phyloP scores from a whole-genome alignment of 2,113 vertebrate genomes.

The Calidris pugnax region DNA sequence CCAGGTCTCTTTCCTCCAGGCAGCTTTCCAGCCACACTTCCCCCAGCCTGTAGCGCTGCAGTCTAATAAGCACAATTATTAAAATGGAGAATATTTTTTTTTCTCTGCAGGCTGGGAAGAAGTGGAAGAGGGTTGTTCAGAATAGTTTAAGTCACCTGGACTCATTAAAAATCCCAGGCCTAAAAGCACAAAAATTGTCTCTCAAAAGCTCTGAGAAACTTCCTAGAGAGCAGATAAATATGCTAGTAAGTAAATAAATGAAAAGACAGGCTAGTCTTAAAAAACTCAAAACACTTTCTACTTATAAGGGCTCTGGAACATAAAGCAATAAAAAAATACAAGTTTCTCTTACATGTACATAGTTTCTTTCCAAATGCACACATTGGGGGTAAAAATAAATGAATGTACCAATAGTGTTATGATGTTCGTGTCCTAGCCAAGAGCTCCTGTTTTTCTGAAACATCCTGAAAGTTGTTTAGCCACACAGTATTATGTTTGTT shows the following conservation, averaged over 20 bases:
- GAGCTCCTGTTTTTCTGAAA: neutral
- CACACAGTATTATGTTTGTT: neutral
- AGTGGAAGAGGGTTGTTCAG: neutral
- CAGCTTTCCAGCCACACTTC: too few species aligned
- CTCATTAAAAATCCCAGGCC: neutral
- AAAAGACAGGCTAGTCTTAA: neutral
- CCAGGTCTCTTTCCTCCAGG: too few species aligned
- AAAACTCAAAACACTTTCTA: neutral
- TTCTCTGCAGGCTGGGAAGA: neutral
- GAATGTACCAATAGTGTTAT: accelerated
- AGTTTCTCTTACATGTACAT: neutral
- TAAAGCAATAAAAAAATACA: neutral
- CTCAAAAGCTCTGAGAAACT: neutral
- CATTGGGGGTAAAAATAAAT: neutral
- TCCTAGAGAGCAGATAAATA: neutral
- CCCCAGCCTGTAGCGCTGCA: too few species aligned
- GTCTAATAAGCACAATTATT: neutral
- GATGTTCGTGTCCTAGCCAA: neutral
- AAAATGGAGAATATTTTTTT: neutral
- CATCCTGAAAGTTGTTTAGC: neutral
- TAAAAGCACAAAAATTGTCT: neutral
- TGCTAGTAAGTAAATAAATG: neutral
- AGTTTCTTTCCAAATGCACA: neutral
- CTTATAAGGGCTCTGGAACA: neutral
- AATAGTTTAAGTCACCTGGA: neutral